Evolutionary conservation across 1,140 invertebrate genomes (phyloP).

Genomic region (Eumaeus atala): DNA sequence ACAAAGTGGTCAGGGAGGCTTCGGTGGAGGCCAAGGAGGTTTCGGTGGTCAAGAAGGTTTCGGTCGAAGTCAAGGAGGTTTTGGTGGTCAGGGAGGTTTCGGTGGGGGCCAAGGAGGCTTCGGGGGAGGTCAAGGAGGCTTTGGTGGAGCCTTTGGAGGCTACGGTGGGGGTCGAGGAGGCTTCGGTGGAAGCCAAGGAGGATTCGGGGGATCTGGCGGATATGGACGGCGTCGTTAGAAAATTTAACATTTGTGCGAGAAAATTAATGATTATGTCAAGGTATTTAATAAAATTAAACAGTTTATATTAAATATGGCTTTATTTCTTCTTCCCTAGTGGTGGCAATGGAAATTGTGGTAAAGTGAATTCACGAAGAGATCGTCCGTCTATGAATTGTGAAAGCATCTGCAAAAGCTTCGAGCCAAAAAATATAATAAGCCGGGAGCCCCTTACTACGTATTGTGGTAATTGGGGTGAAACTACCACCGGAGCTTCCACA

Average conservation of each 20-base stretch:
- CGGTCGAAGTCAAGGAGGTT: no score
- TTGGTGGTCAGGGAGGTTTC: constrained; percentile 23
- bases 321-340: constrained; percentile 6
- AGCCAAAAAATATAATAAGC: constrained; percentile 37
- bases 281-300: background rate
- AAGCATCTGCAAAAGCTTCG: constrained; percentile 34
- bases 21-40: constrained; percentile 17
- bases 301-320: background rate
- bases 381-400: constrained; percentile 29
- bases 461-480: constrained; percentile 19
- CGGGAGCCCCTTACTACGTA: constrained; percentile 35
- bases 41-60: no score
- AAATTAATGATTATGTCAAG: background rate
- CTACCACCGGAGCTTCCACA: constrained; percentile 14
- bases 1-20: constrained; percentile 14
- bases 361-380: constrained; percentile 16
- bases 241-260: background rate
- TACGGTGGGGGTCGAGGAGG: constrained; percentile 25
- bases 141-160: constrained; percentile 18
- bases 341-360: constrained; percentile 17
- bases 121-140: constrained; percentile 19
- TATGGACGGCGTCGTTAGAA: constrained; percentile 12
- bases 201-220: constrained; percentile 21
- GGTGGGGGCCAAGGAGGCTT: constrained; percentile 25
- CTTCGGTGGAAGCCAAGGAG: constrained; percentile 20